Percentiles rank a stretch among this genome's conserved stretches.
Evolutionary conservation across 2,113 vertebrate species (phyloP).

Genomic region (Crotalus helleri): DNA sequence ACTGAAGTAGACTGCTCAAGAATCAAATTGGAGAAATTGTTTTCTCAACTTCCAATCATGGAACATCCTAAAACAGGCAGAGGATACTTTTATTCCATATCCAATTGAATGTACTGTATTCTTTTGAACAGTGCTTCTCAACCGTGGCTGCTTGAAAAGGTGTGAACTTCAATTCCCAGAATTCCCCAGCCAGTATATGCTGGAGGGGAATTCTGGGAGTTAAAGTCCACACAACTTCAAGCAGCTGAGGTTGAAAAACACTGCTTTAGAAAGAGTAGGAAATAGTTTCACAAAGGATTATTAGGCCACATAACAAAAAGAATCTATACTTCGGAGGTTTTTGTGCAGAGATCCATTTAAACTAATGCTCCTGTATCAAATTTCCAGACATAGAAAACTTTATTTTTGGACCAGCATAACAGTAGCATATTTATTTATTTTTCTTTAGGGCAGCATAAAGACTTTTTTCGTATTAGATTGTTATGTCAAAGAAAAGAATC

Average conservation of each 20-base stretch:
- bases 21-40: not conserved
- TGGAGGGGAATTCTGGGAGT: too few relatives aligned
- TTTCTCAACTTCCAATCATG: not conserved
- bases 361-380: not conserved
- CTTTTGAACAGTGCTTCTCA: not conserved
- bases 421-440: not conserved
- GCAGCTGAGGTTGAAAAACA: too few relatives aligned
- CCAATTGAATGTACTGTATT: not conserved
- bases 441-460: not conserved
- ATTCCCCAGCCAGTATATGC: too few relatives aligned
- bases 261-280: not conserved
- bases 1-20: not conserved
- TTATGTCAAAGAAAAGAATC: not conserved
- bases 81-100: not conserved
- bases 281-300: not conserved
- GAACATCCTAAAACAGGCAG: not conserved
- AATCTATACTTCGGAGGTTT: conserved; percentile 28
- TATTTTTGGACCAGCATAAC: conserved; percentile 27
- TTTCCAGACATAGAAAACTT: conserved; percentile 23
- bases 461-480: not conserved
- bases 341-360: not conserved
- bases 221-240: too few relatives aligned
- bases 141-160: too few relatives aligned
- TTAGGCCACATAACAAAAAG: not conserved
- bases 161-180: too few relatives aligned